Evolutionary conservation across 2,113 vertebrate genomes (phyloP).

Genomic region (Gambusia affinis): DNA sequence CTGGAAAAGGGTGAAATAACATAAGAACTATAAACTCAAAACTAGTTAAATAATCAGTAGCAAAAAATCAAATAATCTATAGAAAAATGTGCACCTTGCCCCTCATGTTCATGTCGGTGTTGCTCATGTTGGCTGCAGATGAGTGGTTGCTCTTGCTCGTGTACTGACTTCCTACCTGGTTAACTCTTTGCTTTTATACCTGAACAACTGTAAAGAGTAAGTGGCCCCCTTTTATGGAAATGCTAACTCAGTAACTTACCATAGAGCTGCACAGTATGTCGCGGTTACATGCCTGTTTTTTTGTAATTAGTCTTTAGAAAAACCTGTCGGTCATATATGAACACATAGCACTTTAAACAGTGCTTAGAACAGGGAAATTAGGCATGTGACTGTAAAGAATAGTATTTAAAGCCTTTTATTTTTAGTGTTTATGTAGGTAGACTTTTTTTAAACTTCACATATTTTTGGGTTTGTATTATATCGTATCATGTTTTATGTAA

Average conservation of each 20-base stretch:
- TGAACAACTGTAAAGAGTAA: slow-evolving; percentile 31
- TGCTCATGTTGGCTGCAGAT: slow-evolving; percentile 57
- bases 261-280: slow-evolving; percentile 45
- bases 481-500: too few relatives aligned
- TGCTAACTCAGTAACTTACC: slow-evolving; percentile 52
- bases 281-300: slow-evolving; percentile 10
- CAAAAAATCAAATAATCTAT: too few relatives aligned
- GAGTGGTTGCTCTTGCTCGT: slow-evolving; percentile 29
- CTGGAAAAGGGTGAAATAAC: slow-evolving; percentile 21
- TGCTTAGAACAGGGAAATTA: too few relatives aligned
- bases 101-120: slow-evolving; percentile 64
- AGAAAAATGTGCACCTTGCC: slow-evolving; percentile 57
- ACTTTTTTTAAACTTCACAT: too few relatives aligned
- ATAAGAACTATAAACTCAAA: too few relatives aligned
- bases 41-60: too few relatives aligned
- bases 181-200: slow-evolving; percentile 72
- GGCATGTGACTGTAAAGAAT: too few relatives aligned
- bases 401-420: too few relatives aligned
- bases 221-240: slow-evolving; percentile 40
- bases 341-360: slow-evolving; percentile 20
- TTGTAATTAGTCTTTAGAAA: slow-evolving; percentile 42
- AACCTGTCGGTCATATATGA: slow-evolving; percentile 24
- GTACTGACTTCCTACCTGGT: slow-evolving; percentile 45
- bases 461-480: too few relatives aligned
- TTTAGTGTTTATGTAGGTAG: too few relatives aligned